Conservation (phyloP, 2,797 vertebrate species). For the Neolamprologus multifasciatus region DNA sequence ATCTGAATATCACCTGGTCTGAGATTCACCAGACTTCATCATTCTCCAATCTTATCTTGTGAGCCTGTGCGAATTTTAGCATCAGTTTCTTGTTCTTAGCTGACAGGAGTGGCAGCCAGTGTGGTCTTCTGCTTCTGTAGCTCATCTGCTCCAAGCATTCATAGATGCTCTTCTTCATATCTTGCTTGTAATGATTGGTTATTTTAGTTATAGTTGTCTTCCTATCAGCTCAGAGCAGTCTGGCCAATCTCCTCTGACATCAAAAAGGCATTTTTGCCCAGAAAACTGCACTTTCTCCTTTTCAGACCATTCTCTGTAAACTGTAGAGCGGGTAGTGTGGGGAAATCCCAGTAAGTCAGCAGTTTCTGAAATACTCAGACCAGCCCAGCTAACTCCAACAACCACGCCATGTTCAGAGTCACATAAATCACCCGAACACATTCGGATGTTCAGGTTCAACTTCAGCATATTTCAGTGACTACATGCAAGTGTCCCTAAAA, state of each 20-base stretch:
- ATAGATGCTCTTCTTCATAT: neutral
- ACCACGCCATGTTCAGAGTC: neutral
- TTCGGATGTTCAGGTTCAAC: neutral
- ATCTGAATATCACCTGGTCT: neutral
- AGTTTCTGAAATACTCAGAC: neutral
- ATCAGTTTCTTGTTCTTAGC: neutral
- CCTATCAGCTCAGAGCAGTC: neutral
- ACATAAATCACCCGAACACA: rapidly evolving
- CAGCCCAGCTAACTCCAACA: neutral
- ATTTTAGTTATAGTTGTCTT: neutral
- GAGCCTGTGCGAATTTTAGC: rapidly evolving
- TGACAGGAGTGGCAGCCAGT: neutral
- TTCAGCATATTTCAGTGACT: neutral
- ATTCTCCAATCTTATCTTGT: neutral
- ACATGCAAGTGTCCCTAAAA: neutral
- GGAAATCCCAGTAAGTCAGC: neutral
- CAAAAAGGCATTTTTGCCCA: neutral
- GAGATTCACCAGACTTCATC: neutral
- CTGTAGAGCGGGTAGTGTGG: rapidly evolving
- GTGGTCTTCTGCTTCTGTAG: neutral
- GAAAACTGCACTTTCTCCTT: neutral
- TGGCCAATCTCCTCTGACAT: neutral
- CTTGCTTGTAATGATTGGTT: neutral
- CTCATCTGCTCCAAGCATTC: neutral
- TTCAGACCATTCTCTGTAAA: neutral